Evolutionary conservation across 2,888 invertebrate genomes (phyloP).

Genomic region (Sminthurinus aureus): DNA sequence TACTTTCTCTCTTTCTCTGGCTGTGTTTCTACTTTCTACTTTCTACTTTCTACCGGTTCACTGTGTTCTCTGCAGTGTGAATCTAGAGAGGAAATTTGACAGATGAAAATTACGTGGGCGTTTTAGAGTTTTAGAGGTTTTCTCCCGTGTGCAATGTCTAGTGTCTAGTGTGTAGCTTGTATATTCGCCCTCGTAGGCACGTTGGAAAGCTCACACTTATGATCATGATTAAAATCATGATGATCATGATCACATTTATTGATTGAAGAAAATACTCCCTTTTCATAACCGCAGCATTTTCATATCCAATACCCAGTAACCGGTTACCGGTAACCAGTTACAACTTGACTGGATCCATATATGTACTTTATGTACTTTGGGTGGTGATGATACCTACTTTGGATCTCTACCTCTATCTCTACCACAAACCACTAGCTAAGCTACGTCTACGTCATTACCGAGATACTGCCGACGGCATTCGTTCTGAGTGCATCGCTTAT

Average conservation of each 20-base stretch:
- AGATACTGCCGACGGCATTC: not conserved
- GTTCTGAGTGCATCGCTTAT: too few species aligned
- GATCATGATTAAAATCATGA: not conserved
- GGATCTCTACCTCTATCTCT: not conserved
- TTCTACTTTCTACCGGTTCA: too few species aligned
- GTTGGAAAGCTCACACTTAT: not conserved
- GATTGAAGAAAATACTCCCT: not conserved
- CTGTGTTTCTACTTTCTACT: not conserved
- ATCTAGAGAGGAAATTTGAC: not conserved
- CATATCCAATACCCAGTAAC: not conserved
- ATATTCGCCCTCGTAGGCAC: not conserved
- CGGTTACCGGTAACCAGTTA: too few species aligned
- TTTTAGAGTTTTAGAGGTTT: not conserved
- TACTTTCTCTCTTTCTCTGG: not conserved
- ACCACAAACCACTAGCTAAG: not conserved
- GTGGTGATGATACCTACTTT: not conserved
- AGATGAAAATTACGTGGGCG: not conserved
- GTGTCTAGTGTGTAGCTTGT: too few species aligned
- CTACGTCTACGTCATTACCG: not conserved
- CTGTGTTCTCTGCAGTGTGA: too few species aligned
- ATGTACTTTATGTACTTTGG: too few species aligned
- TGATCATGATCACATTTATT: slow-evolving; percentile 15
- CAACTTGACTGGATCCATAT: not conserved
- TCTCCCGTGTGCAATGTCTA: too few species aligned
- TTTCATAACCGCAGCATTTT: not conserved